Percentiles rank a stretch among this genome's conserved stretches.
Conservation (phyloP, 2,113 vertebrate genomes). For the Saguinus midas region DNA sequence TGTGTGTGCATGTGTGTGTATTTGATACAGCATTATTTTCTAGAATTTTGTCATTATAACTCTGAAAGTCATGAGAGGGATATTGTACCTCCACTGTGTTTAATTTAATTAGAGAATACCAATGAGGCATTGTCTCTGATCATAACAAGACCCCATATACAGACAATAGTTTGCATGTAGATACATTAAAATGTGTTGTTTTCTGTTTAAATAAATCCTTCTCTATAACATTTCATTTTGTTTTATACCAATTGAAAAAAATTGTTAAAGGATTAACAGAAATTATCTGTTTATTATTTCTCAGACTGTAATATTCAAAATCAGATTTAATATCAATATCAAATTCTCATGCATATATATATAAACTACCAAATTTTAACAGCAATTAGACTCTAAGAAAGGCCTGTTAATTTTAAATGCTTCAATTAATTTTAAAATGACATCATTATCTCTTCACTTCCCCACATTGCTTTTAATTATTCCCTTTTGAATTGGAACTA, state of each 20-base stretch:
- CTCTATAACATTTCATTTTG: background rate
- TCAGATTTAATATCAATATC: slow-evolving; percentile 30
- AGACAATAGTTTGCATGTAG: background rate
- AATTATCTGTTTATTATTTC: slow-evolving; percentile 26
- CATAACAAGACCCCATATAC: background rate
- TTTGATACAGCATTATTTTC: background rate
- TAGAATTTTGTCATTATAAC: background rate
- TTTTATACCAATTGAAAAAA: background rate
- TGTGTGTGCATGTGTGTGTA: background rate
- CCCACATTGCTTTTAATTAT: slow-evolving; percentile 79
- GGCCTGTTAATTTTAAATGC: slow-evolving; percentile 78
- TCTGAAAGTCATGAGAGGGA: background rate
- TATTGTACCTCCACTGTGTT: background rate
- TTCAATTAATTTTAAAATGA: slow-evolving; percentile 82
- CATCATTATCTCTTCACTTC: slow-evolving; percentile 76
- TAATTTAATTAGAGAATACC: background rate
- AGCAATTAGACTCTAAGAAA: slow-evolving; percentile 76
- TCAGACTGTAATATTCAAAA: background rate
- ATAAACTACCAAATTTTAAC: slow-evolving; percentile 2
- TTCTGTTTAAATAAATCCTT: background rate
- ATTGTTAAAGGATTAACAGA: background rate
- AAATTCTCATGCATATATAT: background rate
- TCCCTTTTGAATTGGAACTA: slow-evolving; percentile 78
- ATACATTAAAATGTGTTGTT: background rate
- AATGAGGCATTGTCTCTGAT: background rate